These are phyloP conservation scores for Drymonia ruficornis DNA, from an alignment of 2,888 invertebrate species.

Conservation along the genomic window DNA sequence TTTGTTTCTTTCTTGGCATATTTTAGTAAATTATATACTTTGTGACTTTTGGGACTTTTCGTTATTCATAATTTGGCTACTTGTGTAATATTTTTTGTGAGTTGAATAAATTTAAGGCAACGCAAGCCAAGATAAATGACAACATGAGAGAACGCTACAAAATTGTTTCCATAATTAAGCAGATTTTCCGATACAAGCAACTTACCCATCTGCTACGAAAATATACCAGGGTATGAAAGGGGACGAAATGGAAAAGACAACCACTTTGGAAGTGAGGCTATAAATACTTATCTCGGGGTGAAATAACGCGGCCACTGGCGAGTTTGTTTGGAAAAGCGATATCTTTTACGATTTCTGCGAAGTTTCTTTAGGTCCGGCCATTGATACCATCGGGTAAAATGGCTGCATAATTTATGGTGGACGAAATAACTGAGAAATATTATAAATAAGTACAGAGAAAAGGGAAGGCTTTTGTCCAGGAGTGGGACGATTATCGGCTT, in stretches of 20 bases:
- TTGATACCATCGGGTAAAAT: slow-evolving; percentile 13
- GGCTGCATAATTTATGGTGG: background rate
- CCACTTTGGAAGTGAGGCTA: slow-evolving; percentile 21
- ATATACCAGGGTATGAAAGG: background rate
- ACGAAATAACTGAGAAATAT: slow-evolving; percentile 14
- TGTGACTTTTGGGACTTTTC: too few species aligned
- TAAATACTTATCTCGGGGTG: slow-evolving; percentile 29
- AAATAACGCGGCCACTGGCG: slow-evolving; percentile 24
- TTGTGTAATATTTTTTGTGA: too few species aligned
- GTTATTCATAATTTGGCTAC: too few species aligned
- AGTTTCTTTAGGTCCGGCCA: slow-evolving; percentile 11
- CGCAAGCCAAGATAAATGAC: slow-evolving; percentile 3
- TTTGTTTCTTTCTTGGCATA: too few species aligned
- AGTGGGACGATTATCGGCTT: too few species aligned
- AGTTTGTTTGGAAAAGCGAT: slow-evolving; percentile 18
- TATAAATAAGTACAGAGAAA: too few species aligned
- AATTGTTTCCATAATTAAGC: slow-evolving; percentile 42
- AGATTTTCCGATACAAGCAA: slow-evolving; percentile 17
- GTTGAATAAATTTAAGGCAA: too few species aligned
- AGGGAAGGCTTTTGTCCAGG: too few species aligned
- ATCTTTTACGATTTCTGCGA: slow-evolving; percentile 12
- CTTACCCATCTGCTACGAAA: slow-evolving; percentile 8
- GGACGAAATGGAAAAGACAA: slow-evolving; percentile 18
- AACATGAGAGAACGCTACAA: slow-evolving; percentile 18
- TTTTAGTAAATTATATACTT: too few species aligned